phyloP scores from a whole-genome alignment of 2,797 vertebrate species.

The Enteromius afrohamiltoni region DNA sequence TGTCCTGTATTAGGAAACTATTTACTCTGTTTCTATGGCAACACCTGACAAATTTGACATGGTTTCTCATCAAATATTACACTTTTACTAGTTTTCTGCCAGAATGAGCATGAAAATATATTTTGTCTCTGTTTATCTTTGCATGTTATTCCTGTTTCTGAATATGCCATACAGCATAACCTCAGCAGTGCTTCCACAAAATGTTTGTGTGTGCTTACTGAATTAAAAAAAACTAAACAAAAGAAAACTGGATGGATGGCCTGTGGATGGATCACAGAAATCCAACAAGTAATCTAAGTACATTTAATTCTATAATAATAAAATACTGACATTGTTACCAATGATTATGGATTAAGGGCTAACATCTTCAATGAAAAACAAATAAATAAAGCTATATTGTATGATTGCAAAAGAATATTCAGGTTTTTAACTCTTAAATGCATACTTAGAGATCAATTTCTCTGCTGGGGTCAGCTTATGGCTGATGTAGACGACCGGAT shows the following conservation, averaged over 20 bases:
- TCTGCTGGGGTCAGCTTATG: no score
- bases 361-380: no score
- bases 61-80: constrained; percentile 17
- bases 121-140: neutral
- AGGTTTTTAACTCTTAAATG: no score
- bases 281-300: neutral
- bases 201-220: no score
- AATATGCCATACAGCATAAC: neutral
- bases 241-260: neutral
- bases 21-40: constrained; percentile 37
- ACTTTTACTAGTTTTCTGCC: neutral
- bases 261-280: neutral
- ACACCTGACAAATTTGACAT: constrained; percentile 2
- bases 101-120: neutral
- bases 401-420: no score
- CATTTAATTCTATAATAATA: neutral
- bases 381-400: no score
- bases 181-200: neutral
- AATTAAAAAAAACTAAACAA: neutral
- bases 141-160: neutral
- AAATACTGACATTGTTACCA: no score
- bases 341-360: no score
- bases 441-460: no score
- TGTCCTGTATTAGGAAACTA: neutral
- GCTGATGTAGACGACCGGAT: no score